Conservation (phyloP, 2,113 vertebrate species). For the Girardinichthys multiradiatus region DNA sequence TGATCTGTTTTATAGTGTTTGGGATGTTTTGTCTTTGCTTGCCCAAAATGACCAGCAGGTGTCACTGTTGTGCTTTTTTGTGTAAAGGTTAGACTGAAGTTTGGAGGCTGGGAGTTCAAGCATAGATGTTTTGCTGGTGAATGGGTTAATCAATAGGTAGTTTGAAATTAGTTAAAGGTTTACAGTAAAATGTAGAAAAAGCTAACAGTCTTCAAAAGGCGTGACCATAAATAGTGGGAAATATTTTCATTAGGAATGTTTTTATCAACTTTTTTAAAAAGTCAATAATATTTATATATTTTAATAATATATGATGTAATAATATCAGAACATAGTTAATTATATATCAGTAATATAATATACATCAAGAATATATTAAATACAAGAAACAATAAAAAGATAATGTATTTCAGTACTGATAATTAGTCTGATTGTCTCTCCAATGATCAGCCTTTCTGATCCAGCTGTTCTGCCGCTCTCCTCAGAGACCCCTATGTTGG, state of each 20-base stretch:
- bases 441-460: background rate
- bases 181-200: background rate
- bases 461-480: background rate
- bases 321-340: background rate
- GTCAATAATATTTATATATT: background rate
- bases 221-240: background rate
- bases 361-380: background rate
- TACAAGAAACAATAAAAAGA: background rate
- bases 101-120: background rate
- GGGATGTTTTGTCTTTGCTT: background rate
- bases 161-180: background rate
- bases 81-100: background rate
- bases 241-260: too few relatives aligned
- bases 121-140: background rate
- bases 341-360: background rate
- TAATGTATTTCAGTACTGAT: background rate
- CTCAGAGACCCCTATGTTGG: constrained; percentile 96
- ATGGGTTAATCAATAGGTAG: background rate
- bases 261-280: background rate
- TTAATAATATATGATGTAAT: background rate
- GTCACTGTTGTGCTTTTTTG: constrained; percentile 27
- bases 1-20: background rate
- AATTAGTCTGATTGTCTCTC: background rate
- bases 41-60: constrained; percentile 28
- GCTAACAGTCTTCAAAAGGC: background rate